A percentile compares a stretch with the other conserved stretches of the same genome.
phyloP scores from a whole-genome alignment of 92 coral and sea anemone species.

The Bergia sp. region DNA sequence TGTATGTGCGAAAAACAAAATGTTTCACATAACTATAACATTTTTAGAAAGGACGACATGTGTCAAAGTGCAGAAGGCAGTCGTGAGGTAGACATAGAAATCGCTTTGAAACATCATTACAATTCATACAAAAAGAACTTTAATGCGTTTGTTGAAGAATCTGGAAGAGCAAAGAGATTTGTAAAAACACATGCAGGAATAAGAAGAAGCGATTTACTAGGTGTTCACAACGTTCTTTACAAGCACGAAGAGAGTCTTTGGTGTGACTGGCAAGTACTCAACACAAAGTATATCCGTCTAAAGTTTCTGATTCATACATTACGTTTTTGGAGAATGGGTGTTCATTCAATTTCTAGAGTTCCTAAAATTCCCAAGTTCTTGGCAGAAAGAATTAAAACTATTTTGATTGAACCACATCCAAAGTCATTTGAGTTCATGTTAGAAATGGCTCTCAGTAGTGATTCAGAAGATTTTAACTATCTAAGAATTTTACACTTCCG shows the following conservation, averaged over 20 bases:
- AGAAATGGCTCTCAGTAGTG: conserved; percentile 20
- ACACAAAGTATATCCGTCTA: conserved; percentile 46
- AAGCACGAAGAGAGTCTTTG: conserved; percentile 10
- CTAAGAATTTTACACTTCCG: conserved; percentile 27
- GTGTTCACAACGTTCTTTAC: background rate
- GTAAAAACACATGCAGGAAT: background rate
- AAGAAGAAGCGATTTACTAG: background rate
- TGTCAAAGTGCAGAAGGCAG: conserved; percentile 8
- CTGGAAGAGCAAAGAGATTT: background rate
- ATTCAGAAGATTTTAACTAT: conserved; percentile 18
- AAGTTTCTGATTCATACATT: conserved; percentile 43
- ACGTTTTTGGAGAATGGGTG: conserved; percentile 40
- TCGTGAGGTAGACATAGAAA: conserved; percentile 10
- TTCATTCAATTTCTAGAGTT: conserved; percentile 26
- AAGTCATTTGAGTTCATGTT: conserved; percentile 48
- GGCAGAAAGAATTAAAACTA: conserved; percentile 34
- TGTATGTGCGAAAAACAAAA: background rate
- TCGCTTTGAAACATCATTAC: background rate
- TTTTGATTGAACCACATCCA: conserved; percentile 32
- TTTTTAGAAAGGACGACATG: background rate
- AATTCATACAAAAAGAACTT: background rate
- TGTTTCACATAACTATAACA: background rate
- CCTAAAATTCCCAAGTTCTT: conserved; percentile 53
- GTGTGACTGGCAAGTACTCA: conserved; percentile 57
- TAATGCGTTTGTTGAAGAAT: background rate